Percentiles rank a stretch among this genome's conserved stretches.
Conservation (phyloP, 2,113 vertebrate genomes). For the Pantherophis guttatus region DNA sequence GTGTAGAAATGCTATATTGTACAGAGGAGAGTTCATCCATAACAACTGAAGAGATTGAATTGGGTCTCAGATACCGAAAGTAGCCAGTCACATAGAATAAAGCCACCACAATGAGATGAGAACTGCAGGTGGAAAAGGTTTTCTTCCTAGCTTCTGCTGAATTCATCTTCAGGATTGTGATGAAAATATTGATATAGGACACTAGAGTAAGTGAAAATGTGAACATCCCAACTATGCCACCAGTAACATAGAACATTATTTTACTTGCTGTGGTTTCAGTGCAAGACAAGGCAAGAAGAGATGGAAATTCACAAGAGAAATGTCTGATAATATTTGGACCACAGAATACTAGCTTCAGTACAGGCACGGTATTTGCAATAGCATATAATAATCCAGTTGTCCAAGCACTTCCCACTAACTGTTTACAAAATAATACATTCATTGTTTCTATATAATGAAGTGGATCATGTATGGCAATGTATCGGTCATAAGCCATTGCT, state of each 20-base stretch:
- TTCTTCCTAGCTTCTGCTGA: background rate
- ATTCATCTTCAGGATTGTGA: background rate
- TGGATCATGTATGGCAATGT: slow-evolving; percentile 31
- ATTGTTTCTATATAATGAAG: slow-evolving; percentile 40
- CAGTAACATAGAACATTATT: background rate
- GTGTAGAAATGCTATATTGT: background rate
- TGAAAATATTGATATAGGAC: background rate
- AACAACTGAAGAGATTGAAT: background rate
- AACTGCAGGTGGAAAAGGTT: background rate
- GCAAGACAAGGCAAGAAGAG: slow-evolving; percentile 15
- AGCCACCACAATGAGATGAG: background rate
- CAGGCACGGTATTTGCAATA: slow-evolving; percentile 45
- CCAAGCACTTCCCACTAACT: background rate
- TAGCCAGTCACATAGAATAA: background rate
- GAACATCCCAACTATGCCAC: background rate
- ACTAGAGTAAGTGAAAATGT: background rate
- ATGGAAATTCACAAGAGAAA: background rate
- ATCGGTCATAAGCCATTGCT: slow-evolving; percentile 42
- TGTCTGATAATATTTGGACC: slow-evolving; percentile 28
- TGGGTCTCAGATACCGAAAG: background rate
- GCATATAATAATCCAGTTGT: slow-evolving; percentile 14
- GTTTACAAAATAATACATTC: background rate
- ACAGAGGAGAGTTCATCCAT: background rate
- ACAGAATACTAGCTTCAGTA: slow-evolving; percentile 48
- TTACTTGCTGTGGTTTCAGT: background rate